phyloP scores from a whole-genome alignment of 2,113 vertebrate genomes.

The Pseudopipra pipra region DNA sequence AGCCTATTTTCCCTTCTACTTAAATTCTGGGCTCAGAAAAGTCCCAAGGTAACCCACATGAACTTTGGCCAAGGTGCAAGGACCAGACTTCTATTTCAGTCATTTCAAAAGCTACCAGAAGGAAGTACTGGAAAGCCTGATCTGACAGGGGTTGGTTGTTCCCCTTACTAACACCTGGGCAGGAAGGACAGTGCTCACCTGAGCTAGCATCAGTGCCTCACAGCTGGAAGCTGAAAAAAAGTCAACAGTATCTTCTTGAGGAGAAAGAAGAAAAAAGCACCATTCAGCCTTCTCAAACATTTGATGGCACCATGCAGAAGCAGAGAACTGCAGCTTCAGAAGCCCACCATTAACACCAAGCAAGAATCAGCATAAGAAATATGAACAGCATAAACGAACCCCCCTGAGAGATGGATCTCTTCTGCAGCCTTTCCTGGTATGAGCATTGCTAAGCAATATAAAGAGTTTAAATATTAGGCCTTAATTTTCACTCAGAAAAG shows the following conservation, averaged over 20 bases:
- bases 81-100: background rate
- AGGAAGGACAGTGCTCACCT: background rate
- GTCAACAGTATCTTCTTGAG: background rate
- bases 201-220: background rate
- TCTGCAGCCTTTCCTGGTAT: background rate
- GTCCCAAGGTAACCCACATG: background rate
- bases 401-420: background rate
- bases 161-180: background rate
- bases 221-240: background rate
- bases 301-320: background rate
- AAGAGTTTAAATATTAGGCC: background rate
- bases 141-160: background rate
- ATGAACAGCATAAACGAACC: background rate
- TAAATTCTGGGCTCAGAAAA: background rate
- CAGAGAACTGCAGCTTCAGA: background rate
- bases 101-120: background rate
- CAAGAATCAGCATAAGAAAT: background rate
- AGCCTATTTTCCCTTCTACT: background rate
- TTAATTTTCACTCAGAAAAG: background rate
- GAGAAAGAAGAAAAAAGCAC: constrained; percentile 21
- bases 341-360: background rate
- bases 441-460: background rate
- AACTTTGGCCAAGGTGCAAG: background rate
- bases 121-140: background rate
- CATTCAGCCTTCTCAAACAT: background rate